phyloP scores from a whole-genome alignment of 2,888 invertebrate genomes.

The Rotaria macrura region DNA sequence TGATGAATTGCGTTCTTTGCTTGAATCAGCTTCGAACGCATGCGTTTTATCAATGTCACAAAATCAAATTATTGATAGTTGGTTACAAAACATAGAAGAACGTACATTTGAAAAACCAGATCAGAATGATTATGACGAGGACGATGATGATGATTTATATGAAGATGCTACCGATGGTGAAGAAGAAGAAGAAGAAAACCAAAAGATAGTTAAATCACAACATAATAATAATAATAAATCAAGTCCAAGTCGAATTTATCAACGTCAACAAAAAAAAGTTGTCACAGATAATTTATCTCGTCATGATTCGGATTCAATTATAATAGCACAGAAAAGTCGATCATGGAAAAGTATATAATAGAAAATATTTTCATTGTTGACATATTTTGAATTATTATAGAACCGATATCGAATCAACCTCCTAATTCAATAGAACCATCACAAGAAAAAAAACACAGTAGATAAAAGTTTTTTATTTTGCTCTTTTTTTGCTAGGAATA shows the following conservation, averaged over 20 bases:
- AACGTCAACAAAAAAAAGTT: neutral
- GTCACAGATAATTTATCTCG: neutral
- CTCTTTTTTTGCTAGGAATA: too few relatives aligned
- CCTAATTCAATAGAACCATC: neutral
- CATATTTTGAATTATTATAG: neutral
- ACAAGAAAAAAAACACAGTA: neutral
- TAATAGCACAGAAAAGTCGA: neutral
- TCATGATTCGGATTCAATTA: neutral
- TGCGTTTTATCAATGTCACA: neutral
- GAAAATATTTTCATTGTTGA: neutral
- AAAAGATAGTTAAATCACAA: neutral
- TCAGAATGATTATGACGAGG: neutral
- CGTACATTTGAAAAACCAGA: neutral
- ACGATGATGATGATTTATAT: conserved; percentile 6
- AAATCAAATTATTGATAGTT: conserved; percentile 1
- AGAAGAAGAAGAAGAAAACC: neutral
- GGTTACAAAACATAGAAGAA: neutral
- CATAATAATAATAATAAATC: neutral
- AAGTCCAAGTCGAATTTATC: neutral
- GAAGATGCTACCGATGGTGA: neutral
- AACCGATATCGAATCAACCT: neutral
- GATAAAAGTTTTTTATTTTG: too few relatives aligned
- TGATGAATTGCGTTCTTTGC: neutral
- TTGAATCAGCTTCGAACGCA: neutral
- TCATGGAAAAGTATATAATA: too few relatives aligned